Evolutionary conservation across 2,113 vertebrate genomes (phyloP).

Genomic region (Xerus inauris): DNA sequence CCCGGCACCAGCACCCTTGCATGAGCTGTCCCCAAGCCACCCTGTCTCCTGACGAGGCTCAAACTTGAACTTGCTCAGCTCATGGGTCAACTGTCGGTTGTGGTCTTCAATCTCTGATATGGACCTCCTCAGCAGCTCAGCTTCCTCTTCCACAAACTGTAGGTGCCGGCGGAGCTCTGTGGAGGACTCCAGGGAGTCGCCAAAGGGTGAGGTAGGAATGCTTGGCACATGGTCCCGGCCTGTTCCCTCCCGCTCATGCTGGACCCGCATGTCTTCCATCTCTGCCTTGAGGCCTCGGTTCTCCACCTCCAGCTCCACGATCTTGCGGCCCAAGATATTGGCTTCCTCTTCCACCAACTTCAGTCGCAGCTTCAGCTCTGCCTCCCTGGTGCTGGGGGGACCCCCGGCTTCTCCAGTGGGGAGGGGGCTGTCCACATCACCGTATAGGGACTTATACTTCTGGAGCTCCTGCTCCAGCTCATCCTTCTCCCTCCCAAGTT

Average conservation of each 20-base stretch:
- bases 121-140: constrained; percentile 95
- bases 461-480: constrained; percentile 97
- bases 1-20: constrained; percentile 66
- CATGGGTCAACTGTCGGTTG: constrained; percentile 94
- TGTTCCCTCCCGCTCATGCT: constrained; percentile 93
- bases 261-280: constrained; percentile 96
- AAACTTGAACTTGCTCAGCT: constrained; percentile 96
- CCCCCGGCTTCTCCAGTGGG: constrained; percentile 92
- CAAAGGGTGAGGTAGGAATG: constrained; percentile 94
- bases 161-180: constrained; percentile 94
- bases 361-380: constrained; percentile 95
- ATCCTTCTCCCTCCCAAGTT: constrained; percentile 95
- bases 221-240: constrained; percentile 93
- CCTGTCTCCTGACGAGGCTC: constrained; percentile 87
- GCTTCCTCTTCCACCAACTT: constrained; percentile 98
- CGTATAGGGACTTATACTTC: constrained; percentile 96
- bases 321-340: constrained; percentile 97
- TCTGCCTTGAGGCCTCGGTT: constrained; percentile 97
- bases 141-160: constrained; percentile 98
- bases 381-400: constrained; percentile 96
- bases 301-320: constrained; percentile 98
- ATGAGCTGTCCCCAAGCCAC: constrained; percentile 79
- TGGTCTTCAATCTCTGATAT: constrained; percentile 98
- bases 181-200: constrained; percentile 93
- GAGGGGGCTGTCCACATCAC: constrained; percentile 96